Evolutionary conservation across 2,888 invertebrate genomes (phyloP).

Genomic region (Torymus texanus): DNA sequence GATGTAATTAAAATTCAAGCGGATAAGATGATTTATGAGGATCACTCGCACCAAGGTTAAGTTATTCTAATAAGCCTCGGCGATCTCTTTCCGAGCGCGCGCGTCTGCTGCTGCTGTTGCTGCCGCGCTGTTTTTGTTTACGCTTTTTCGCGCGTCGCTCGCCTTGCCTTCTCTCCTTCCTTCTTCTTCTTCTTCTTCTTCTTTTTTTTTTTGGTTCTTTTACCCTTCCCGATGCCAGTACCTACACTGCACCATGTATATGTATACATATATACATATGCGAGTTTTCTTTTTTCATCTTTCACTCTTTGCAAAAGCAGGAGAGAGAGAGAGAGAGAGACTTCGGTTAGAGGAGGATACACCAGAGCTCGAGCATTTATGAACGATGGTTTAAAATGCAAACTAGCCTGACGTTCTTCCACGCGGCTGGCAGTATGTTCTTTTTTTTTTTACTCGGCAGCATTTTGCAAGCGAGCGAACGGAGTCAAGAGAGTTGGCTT

Average conservation of each 20-base stretch:
- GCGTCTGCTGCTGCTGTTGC: not conserved
- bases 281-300: slow-evolving; percentile 15
- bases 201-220: not conserved
- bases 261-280: not conserved
- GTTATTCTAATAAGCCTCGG: slow-evolving; percentile 53
- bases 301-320: not conserved
- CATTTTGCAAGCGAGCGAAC: too few species aligned
- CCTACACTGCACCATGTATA: too few species aligned
- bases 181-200: slow-evolving; percentile 5
- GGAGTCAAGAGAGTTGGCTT: not conserved
- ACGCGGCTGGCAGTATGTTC: not conserved
- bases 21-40: slow-evolving; percentile 57
- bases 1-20: slow-evolving; percentile 57
- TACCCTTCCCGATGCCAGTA: not conserved
- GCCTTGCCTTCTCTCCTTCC: not conserved
- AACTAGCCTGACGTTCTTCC: slow-evolving; percentile 42
- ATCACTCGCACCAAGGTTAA: slow-evolving; percentile 51
- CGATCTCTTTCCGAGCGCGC: slow-evolving; percentile 26
- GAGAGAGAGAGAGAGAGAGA: not conserved
- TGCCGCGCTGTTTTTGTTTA: slow-evolving; percentile 24
- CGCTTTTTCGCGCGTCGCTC: slow-evolving; percentile 15
- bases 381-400: slow-evolving; percentile 45
- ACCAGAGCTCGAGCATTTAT: slow-evolving; percentile 21
- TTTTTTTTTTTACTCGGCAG: not conserved
- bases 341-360: not conserved